Conservation (phyloP, 2,797 vertebrate species). For the Orientallactaga sibirica region DNA sequence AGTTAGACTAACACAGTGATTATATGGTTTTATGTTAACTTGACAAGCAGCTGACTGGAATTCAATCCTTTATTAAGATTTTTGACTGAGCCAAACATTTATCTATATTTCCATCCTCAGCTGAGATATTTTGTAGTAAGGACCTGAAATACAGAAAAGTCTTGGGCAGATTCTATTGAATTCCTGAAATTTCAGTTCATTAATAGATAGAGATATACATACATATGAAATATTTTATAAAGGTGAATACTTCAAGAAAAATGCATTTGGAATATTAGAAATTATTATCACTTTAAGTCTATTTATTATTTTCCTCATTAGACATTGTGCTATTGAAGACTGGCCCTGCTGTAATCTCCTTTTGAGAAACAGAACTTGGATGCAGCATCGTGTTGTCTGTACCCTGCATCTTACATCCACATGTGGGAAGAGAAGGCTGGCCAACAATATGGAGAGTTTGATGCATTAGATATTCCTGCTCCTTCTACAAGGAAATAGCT, state of each 20-base stretch:
- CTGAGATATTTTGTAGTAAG: constrained; percentile 28
- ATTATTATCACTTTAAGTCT: neutral
- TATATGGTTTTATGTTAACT: constrained; percentile 19
- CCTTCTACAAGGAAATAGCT: neutral
- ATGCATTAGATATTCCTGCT: neutral
- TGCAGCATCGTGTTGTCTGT: neutral
- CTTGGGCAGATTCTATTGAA: neutral
- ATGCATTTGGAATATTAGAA: constrained; percentile 43
- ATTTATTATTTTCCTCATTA: constrained; percentile 56
- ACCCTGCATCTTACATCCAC: neutral
- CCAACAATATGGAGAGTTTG: neutral
- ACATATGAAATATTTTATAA: constrained; percentile 40
- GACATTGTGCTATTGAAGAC: constrained; percentile 7
- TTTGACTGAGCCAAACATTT: constrained; percentile 44
- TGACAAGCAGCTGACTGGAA: constrained; percentile 25
- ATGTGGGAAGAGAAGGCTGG: neutral
- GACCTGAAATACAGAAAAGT: constrained; percentile 52
- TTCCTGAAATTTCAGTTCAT: constrained; percentile 61
- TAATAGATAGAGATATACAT: neutral
- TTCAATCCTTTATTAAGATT: constrained; percentile 61
- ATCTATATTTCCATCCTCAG: neutral
- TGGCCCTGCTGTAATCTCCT: neutral
- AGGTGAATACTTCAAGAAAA: constrained; percentile 60
- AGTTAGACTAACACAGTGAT: neutral
- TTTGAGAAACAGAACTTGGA: constrained; percentile 6